Conservation (phyloP, 1,140 invertebrate genomes). For the Pseudomyrmex gracilis region DNA sequence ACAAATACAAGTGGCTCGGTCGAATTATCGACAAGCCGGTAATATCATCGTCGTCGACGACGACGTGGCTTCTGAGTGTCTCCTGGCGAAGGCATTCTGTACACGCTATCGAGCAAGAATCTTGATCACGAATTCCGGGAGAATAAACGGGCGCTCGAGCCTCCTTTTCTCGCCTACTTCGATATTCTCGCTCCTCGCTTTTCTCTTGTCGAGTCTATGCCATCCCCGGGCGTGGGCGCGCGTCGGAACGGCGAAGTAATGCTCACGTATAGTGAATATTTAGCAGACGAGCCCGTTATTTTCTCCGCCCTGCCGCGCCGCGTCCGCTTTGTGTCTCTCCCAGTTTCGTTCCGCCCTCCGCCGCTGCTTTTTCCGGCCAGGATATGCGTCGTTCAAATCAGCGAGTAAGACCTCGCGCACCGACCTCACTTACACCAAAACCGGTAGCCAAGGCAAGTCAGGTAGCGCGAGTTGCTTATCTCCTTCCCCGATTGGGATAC, state of each 20-base stretch:
- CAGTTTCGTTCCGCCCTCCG: not conserved
- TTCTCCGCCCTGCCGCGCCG: conserved; percentile 49
- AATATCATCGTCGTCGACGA: conserved; percentile 26
- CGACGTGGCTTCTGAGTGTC: conserved; percentile 25
- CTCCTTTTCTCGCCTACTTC: conserved; percentile 48
- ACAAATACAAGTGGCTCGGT: conserved; percentile 24
- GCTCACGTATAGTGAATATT: conserved; percentile 83
- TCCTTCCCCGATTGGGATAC: not conserved
- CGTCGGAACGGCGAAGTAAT: conserved; percentile 76
- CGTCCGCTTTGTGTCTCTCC: conserved; percentile 13
- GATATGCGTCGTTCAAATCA: conserved; percentile 76
- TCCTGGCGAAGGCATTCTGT: conserved; percentile 38
- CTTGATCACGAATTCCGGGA: conserved; percentile 74
- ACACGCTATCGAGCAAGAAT: conserved; percentile 57
- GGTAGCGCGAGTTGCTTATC: conserved; percentile 37
- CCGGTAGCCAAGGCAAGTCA: conserved; percentile 33
- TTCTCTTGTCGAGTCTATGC: conserved; percentile 1
- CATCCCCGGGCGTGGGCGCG: conserved; percentile 73
- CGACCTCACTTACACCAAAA: conserved; percentile 3
- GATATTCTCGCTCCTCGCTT: conserved; percentile 48
- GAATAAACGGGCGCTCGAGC: conserved; percentile 74
- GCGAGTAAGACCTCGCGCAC: conserved; percentile 76
- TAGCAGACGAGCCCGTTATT: conserved; percentile 76
- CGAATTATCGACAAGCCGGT: conserved; percentile 48
- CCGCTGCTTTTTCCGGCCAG: conserved; percentile 67